Evolutionary conservation across 2,888 invertebrate genomes (phyloP).

Genomic region (Drosophila neonasuta): DNA sequence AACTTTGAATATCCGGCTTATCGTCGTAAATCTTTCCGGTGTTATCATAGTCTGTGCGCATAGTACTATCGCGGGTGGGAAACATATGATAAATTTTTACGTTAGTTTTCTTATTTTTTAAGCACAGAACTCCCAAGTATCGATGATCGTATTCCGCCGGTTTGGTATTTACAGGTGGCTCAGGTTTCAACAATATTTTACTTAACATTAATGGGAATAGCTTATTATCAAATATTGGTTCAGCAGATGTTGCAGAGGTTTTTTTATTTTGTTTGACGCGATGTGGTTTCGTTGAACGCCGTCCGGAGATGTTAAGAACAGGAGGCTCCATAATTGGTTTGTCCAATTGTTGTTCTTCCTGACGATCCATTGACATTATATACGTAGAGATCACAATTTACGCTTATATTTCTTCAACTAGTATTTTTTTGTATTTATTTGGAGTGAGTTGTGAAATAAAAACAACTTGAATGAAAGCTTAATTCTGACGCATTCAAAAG

Average conservation of each 20-base stretch:
- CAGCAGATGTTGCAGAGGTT: neutral
- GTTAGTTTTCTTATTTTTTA: slow-evolving; percentile 11
- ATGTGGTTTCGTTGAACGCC: neutral
- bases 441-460: slow-evolving; percentile 14
- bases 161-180: neutral
- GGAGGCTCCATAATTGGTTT: neutral
- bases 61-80: slow-evolving; percentile 5
- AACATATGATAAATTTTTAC: slow-evolving; percentile 33
- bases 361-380: neutral
- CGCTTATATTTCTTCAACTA: neutral
- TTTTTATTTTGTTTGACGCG: neutral
- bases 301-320: slow-evolving; percentile 25
- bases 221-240: neutral
- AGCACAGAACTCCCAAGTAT: slow-evolving; percentile 27
- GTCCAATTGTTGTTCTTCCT: neutral
- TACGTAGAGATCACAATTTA: neutral
- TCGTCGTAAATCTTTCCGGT: slow-evolving; percentile 16
- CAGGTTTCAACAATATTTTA: slow-evolving; percentile 15
- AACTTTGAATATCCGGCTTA: slow-evolving; percentile 9
- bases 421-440: neutral
- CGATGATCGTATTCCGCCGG: neutral
- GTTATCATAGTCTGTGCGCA: slow-evolving; percentile 5
- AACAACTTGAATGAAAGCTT: slow-evolving; percentile 4
- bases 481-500: neutral
- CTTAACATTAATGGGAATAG: slow-evolving; percentile 14